Conservation (phyloP, 2,113 vertebrate genomes). For the Eulemur rufifrons region DNA sequence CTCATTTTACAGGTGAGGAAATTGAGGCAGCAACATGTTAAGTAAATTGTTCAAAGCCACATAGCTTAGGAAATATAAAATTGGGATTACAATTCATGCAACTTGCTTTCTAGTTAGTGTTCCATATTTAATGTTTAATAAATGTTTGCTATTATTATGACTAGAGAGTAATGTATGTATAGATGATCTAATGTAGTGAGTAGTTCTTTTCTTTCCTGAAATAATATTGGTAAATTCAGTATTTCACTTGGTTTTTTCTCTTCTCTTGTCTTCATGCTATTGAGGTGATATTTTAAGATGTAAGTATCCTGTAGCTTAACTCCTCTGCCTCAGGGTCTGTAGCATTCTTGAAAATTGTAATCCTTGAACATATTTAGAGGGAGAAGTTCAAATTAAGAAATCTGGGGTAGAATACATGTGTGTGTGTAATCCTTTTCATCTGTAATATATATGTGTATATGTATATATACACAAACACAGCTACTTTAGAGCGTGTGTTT, state of each 20-base stretch:
- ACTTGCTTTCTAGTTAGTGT: background rate
- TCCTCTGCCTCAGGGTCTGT: background rate
- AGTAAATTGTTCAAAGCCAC: background rate
- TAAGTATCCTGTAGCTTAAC: background rate
- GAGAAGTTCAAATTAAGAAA: background rate
- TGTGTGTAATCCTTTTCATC: background rate
- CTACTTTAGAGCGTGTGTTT: background rate
- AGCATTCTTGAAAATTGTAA: background rate
- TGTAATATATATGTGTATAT: background rate
- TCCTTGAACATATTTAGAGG: background rate
- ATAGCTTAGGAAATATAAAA: background rate
- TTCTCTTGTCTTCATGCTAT: background rate
- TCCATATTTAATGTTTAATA: background rate
- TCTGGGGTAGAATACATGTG: fast-evolving
- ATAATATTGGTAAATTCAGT: background rate
- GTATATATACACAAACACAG: background rate
- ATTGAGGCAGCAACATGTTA: background rate
- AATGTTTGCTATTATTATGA: background rate
- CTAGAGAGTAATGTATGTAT: background rate
- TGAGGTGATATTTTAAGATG: background rate
- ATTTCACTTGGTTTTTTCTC: background rate
- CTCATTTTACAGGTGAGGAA: background rate
- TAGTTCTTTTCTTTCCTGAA: background rate
- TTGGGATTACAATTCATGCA: background rate
- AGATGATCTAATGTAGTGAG: background rate